phyloP scores from a whole-genome alignment of 2,113 vertebrate genomes.

The Passerina amoena region DNA sequence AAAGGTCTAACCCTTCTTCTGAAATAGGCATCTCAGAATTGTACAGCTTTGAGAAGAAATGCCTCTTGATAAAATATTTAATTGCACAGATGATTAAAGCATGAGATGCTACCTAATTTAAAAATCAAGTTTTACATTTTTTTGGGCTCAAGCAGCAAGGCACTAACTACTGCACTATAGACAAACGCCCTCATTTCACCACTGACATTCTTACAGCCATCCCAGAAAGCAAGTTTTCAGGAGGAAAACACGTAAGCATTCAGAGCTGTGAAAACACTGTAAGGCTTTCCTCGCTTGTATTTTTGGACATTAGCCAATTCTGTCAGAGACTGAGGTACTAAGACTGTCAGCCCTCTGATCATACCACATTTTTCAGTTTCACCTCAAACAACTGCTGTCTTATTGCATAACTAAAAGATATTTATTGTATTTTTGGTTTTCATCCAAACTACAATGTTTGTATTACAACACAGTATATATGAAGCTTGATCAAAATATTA shows the following conservation, averaged over 20 bases:
- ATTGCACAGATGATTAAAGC: background rate
- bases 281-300: background rate
- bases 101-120: background rate
- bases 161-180: background rate
- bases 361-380: background rate
- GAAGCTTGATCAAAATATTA: background rate
- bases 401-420: background rate
- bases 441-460: background rate
- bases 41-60: background rate
- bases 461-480: background rate
- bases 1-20: background rate
- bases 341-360: background rate
- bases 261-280: background rate
- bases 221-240: background rate
- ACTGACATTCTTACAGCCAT: fast-evolving
- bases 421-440: background rate
- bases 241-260: background rate
- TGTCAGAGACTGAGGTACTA: background rate
- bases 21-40: background rate
- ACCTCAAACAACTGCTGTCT: background rate
- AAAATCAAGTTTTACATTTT: background rate
- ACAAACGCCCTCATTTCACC: background rate
- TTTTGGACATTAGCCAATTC: background rate
- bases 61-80: background rate
- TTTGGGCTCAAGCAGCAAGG: background rate